These are phyloP conservation scores for Umimayanthus chanpuru DNA, from an alignment of 92 coral and sea anemone genomes.

Conservation along the genomic window DNA sequence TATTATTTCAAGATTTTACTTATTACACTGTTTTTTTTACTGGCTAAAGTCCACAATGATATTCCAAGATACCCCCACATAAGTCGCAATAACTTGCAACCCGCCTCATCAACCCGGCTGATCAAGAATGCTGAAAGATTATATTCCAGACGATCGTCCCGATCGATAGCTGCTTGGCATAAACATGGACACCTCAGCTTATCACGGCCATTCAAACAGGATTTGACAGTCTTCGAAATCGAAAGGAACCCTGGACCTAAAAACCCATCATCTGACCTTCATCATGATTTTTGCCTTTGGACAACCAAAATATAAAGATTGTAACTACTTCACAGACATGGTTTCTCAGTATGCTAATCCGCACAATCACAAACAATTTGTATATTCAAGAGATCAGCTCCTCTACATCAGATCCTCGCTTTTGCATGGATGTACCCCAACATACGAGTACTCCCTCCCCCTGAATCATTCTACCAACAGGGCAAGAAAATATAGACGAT, in stretches of 20 bases:
- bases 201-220: neutral
- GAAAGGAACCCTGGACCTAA: slow-evolving; percentile 5
- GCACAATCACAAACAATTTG: neutral
- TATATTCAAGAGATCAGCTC: too few species aligned
- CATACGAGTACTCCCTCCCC: too few species aligned
- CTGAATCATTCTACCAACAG: too few species aligned
- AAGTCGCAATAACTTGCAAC: neutral
- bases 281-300: neutral
- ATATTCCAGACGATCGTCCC: neutral
- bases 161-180: slow-evolving; percentile 8
- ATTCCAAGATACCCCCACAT: neutral
- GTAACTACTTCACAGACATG: neutral
- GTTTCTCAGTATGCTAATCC: slow-evolving; percentile 6
- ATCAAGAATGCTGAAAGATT: neutral
- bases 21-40: neutral
- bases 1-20: neutral
- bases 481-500: too few species aligned
- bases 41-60: neutral
- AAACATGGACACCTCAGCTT: neutral
- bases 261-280: neutral
- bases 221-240: neutral
- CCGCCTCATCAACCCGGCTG: neutral
- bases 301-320: neutral
- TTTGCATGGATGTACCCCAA: too few species aligned
- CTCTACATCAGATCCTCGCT: too few species aligned